Base-by-base conservation (phyloP, 2,113 vertebrate species). In the Anhinga anhinga region DNA sequence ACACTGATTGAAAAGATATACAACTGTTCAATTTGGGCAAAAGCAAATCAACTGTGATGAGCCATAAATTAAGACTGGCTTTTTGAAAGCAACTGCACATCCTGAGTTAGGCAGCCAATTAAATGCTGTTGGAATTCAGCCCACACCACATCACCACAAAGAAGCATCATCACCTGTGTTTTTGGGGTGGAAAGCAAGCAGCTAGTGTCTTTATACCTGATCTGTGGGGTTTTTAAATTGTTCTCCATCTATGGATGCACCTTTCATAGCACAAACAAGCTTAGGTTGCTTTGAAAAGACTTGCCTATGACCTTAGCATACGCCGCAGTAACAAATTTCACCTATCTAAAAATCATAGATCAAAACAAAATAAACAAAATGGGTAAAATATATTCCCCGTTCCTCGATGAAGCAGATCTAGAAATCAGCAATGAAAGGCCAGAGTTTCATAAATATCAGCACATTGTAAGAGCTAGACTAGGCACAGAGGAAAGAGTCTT, bases 341-440 rank as follows among this genome's bases (percentile, higher is more conserved):
- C 26, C 62, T 78, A 73, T 44, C 82, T 62, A 90, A 90, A 97
- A 97, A 79, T 47, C 93, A 77, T 47, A 97, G 42, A 88, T 18
- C 14, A 83, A 97, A 95, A 50, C 22, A 86, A 97, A 97, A 92
- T 6, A 97, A 94, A 67, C 69, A 95, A 94, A 86, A 91, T 12
- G 42, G 13, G 29, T 98, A 88, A 95, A 97, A 98, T 72, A 76
- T 21, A 86, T 19, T 71, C 58, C 90, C 91, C 96, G 93, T 95
- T 98, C 98, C 98, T 99, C 99, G 98, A 99, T 88, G 97, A 98
- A 99, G 99, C 97, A 98, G 99, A 99, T 99, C 99, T 99, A 99
- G 99, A 98, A 98, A 98, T 99, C 99, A 99, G 99, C 99, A 99
- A 99, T 99, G 99, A 99, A 98, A 98, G 96, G 96, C 95, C 97